Conservation (phyloP, 1,140 invertebrate genomes). For the Papilio dardanus region DNA sequence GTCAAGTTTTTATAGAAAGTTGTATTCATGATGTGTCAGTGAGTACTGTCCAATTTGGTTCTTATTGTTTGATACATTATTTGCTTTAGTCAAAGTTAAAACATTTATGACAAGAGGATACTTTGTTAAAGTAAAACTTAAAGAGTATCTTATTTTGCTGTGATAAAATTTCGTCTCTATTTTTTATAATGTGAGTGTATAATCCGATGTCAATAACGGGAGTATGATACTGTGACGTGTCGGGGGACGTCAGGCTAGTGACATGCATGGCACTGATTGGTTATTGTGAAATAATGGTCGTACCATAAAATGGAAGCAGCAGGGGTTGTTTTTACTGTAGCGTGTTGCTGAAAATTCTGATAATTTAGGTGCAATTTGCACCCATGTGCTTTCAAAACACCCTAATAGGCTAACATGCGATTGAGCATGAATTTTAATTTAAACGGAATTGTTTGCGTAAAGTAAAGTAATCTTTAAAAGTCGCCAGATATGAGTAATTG, state of each 20-base stretch:
- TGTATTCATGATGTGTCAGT: too few relatives aligned
- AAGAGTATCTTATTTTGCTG: not conserved
- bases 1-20: too few relatives aligned
- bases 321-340: slow-evolving; percentile 14
- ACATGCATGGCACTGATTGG: slow-evolving; percentile 76
- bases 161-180: too few relatives aligned
- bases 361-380: slow-evolving; percentile 28
- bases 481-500: too few relatives aligned
- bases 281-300: slow-evolving; percentile 77
- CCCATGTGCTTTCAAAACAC: not conserved
- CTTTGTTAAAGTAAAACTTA: not conserved
- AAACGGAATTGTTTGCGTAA: not conserved
- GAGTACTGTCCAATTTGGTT: too few relatives aligned
- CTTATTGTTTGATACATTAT: too few relatives aligned
- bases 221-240: slow-evolving; percentile 41
- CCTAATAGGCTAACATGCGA: not conserved
- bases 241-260: slow-evolving; percentile 69
- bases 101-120: too few relatives aligned
- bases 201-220: slow-evolving; percentile 43
- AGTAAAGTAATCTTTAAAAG: too few relatives aligned
- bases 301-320: slow-evolving; percentile 56
- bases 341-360: slow-evolving; percentile 15
- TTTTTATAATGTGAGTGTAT: not conserved
- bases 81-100: too few relatives aligned
- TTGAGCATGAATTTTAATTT: not conserved